Evolutionary conservation across 1,140 invertebrate genomes (phyloP).

Genomic region (Drosophila saltans): DNA sequence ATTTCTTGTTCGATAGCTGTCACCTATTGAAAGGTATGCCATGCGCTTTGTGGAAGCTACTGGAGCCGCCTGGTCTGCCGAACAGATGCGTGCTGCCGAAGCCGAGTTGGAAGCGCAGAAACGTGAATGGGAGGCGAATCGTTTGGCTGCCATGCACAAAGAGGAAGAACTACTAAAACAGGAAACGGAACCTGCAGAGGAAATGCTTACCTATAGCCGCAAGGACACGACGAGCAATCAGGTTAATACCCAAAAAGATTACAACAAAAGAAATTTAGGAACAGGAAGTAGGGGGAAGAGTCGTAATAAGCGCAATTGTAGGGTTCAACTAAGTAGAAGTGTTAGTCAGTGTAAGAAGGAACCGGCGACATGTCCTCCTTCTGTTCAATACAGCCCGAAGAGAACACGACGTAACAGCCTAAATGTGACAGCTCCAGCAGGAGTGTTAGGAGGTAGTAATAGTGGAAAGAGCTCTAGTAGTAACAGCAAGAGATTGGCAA

Average conservation of each 20-base stretch:
- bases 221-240: slow-evolving; percentile 91
- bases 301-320: slow-evolving; percentile 52
- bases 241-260: slow-evolving; percentile 87
- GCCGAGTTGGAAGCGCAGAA: slow-evolving; percentile 96
- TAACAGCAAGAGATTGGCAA: slow-evolving; percentile 39
- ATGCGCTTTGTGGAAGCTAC: slow-evolving; percentile 95
- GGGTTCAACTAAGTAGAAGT: slow-evolving; percentile 50
- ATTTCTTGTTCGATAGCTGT: slow-evolving; percentile 86
- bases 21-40: slow-evolving; percentile 96
- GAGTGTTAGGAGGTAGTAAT: slow-evolving; percentile 10
- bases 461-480: slow-evolving; percentile 25
- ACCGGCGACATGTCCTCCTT: slow-evolving; percentile 6
- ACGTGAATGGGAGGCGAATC: slow-evolving; percentile 96
- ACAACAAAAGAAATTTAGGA: slow-evolving; percentile 13
- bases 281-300: slow-evolving; percentile 18
- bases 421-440: slow-evolving; percentile 58
- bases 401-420: slow-evolving; percentile 51
- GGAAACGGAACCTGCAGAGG: slow-evolving; percentile 86
- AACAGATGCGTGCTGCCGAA: slow-evolving; percentile 93
- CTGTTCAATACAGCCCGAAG: slow-evolving; percentile 33
- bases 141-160: slow-evolving; percentile 89
- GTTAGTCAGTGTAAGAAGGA: slow-evolving; percentile 38
- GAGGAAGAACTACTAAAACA: slow-evolving; percentile 88
- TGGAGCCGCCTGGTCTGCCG: slow-evolving; percentile 92
- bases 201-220: slow-evolving; percentile 88